Evolutionary conservation across 2,888 invertebrate genomes (phyloP).

Genomic region (Parnassius apollo): DNA sequence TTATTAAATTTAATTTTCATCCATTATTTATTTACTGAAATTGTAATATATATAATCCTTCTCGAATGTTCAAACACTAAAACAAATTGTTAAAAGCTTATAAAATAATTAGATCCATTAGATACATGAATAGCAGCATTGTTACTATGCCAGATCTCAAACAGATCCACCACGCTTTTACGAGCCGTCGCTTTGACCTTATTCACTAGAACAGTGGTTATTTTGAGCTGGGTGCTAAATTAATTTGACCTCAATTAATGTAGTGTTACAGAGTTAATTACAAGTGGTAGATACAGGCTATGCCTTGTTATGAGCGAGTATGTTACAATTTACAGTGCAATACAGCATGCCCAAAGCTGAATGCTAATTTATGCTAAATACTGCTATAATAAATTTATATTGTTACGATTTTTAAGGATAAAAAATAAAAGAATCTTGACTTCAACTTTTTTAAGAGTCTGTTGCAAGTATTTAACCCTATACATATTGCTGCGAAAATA

Average conservation of each 20-base stretch:
- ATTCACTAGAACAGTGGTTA: constrained; percentile 28
- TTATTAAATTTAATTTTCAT: no score
- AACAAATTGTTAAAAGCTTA: no score
- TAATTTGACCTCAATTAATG: constrained; percentile 45
- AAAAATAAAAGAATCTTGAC: no score
- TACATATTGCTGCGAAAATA: no score
- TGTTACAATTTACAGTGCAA: constrained; percentile 28
- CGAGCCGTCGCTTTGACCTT: constrained; percentile 20
- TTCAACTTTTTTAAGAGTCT: no score
- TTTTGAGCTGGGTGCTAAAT: constrained; percentile 40
- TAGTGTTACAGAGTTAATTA: constrained; percentile 39
- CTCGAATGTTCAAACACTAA: no score
- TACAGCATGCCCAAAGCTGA: constrained; percentile 1
- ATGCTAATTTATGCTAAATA: constrained; percentile 1
- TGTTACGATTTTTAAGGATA: no score
- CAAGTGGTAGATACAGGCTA: constrained; percentile 19
- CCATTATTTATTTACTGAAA: no score
- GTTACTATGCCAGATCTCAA: constrained; percentile 10
- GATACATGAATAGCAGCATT: background rate
- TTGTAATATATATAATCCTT: no score
- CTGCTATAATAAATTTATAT: background rate
- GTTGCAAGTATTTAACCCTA: no score
- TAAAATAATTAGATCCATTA: no score
- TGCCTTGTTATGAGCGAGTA: constrained; percentile 28
- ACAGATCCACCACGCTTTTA: constrained; percentile 24